These are phyloP conservation scores for Conomelus anceps DNA, from an alignment of 2,888 invertebrate genomes.

Conservation along the genomic window DNA sequence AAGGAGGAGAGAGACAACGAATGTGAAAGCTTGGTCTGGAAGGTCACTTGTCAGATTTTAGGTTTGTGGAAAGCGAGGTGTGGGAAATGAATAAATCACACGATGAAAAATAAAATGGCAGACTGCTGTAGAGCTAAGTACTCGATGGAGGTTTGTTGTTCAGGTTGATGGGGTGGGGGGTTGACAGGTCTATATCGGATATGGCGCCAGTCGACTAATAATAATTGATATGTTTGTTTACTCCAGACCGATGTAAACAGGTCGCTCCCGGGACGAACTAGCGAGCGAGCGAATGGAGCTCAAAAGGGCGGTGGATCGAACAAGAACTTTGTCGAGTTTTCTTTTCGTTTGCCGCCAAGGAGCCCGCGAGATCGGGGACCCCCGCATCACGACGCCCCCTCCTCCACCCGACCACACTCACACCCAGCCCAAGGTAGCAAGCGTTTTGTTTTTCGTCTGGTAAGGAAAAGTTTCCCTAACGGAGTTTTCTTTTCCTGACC, in stretches of 20 bases:
- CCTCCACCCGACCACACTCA: background rate
- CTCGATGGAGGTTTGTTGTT: background rate
- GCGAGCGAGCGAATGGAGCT: background rate
- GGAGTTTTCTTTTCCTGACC: background rate
- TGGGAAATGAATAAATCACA: background rate
- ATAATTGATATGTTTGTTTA: slow-evolving; percentile 13
- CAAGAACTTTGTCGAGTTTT: background rate
- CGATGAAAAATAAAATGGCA: background rate
- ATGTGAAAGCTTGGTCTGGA: background rate
- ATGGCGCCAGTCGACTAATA: slow-evolving; percentile 6
- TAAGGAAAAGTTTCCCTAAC: background rate
- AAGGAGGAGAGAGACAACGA: background rate
- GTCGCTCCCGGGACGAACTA: background rate
- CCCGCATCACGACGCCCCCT: too few species aligned
- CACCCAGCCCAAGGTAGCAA: background rate
- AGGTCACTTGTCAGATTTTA: background rate
- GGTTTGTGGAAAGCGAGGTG: background rate
- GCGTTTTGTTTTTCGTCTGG: background rate
- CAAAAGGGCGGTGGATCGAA: background rate
- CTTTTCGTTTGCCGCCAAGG: background rate
- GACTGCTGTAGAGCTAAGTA: background rate
- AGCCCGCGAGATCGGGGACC: background rate
- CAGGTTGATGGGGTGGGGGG: background rate
- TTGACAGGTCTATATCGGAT: slow-evolving; percentile 1
- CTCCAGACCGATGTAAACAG: slow-evolving; percentile 3